Conservation (phyloP, 2,888 invertebrate genomes). For the Dyspetes luteomarginatus region DNA sequence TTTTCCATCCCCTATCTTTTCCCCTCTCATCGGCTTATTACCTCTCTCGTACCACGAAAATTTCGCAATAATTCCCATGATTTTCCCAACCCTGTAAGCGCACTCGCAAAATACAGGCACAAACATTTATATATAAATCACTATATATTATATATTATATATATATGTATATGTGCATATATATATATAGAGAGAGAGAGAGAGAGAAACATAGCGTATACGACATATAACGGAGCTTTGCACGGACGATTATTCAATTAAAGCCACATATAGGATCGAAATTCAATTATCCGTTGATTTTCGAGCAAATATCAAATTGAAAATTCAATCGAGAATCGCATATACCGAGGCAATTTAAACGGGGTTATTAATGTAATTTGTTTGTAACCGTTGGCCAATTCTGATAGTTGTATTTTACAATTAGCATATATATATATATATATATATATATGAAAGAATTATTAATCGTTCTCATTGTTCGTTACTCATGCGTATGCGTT, state of each 20-base stretch:
- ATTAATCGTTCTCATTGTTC: slow-evolving; percentile 29
- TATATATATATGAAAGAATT: background rate
- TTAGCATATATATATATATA: slow-evolving; percentile 47
- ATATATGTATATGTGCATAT: background rate
- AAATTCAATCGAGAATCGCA: slow-evolving; percentile 60
- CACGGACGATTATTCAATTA: slow-evolving; percentile 54
- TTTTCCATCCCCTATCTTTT: background rate
- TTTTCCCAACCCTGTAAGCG: slow-evolving; percentile 47
- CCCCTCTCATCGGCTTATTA: background rate
- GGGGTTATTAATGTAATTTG: slow-evolving; percentile 49
- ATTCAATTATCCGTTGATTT: slow-evolving; percentile 60
- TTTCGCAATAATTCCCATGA: slow-evolving; percentile 60
- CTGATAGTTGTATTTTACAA: slow-evolving; percentile 45
- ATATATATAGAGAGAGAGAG: too few relatives aligned
- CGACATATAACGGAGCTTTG: slow-evolving; percentile 2
- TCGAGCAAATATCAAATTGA: slow-evolving; percentile 53
- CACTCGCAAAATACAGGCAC: slow-evolving; percentile 26
- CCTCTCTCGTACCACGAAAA: slow-evolving; percentile 33
- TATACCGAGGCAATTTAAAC: slow-evolving; percentile 28
- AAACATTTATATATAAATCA: background rate
- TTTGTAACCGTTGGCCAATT: slow-evolving; percentile 13
- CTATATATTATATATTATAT: background rate
- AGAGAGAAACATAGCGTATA: background rate
- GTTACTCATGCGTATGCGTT: too few relatives aligned
- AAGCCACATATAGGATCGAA: slow-evolving; percentile 32